Evolutionary conservation across 2,888 invertebrate species (phyloP).

Genomic region (Ethmia dodecea): DNA sequence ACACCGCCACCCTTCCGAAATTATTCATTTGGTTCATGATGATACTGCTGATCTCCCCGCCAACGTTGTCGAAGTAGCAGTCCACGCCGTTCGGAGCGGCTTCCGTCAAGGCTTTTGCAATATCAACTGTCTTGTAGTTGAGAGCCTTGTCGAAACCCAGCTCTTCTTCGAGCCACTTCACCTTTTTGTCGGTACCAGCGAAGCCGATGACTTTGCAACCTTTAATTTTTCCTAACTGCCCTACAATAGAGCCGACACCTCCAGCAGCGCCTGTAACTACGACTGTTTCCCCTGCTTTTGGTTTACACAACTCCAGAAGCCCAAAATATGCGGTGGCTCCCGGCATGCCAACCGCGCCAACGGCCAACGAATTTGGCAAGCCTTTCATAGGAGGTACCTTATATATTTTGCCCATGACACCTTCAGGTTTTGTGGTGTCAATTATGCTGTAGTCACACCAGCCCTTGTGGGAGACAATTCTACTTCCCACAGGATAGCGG

Average conservation of each 20-base stretch:
- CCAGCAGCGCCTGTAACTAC: conserved; percentile 85
- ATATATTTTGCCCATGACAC: conserved; percentile 24
- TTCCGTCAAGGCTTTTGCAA: conserved; percentile 72
- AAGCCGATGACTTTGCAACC: conserved; percentile 81
- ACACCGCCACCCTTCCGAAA: conserved; percentile 33
- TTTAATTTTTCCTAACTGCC: conserved; percentile 86
- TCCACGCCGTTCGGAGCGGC: conserved; percentile 84
- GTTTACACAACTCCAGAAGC: conserved; percentile 81
- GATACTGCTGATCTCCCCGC: conserved; percentile 79
- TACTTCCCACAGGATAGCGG: conserved; percentile 78
- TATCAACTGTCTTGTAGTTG: conserved; percentile 82
- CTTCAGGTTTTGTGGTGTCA: conserved; percentile 17
- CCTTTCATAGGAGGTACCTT: conserved; percentile 73
- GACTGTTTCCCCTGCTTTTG: conserved; percentile 82
- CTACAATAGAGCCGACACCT: conserved; percentile 84
- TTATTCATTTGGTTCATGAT: conserved; percentile 79
- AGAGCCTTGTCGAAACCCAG: conserved; percentile 83
- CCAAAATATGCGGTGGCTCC: conserved; percentile 86
- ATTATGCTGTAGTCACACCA: conserved; percentile 78
- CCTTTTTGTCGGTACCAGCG: conserved; percentile 84
- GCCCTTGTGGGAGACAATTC: conserved; percentile 79
- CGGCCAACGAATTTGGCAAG: conserved; percentile 66
- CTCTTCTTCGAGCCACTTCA: conserved; percentile 80
- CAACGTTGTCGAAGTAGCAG: conserved; percentile 87
- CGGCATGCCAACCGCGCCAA: conserved; percentile 82